These are phyloP conservation scores for Ictalurus furcatus DNA, from an alignment of 2,113 vertebrate species.

Conservation along the genomic window DNA sequence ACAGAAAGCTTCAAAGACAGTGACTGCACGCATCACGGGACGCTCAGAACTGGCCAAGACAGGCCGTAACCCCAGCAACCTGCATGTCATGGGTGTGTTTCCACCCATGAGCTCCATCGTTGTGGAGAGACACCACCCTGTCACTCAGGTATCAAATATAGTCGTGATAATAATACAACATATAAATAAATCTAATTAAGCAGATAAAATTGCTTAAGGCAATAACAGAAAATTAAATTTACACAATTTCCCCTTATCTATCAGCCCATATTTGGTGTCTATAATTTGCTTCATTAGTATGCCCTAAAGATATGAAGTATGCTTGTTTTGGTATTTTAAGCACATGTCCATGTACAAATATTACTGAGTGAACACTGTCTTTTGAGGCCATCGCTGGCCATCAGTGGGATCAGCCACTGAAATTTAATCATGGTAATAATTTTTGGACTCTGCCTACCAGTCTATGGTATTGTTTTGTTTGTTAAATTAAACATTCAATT, in stretches of 20 bases:
- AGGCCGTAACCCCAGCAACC: conserved; percentile 66
- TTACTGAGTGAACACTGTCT: not conserved
- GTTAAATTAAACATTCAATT: not conserved
- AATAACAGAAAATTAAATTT: not conserved
- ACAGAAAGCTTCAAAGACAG: conserved; percentile 87
- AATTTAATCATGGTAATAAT: not conserved
- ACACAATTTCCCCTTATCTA: not conserved
- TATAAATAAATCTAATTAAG: not conserved
- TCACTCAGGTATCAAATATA: conserved; percentile 79
- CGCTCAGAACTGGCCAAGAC: conserved; percentile 75
- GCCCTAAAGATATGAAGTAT: not conserved
- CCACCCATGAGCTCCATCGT: conserved; percentile 89
- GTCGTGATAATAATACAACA: not conserved
- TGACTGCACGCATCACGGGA: conserved; percentile 87
- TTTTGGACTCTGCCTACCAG: not conserved
- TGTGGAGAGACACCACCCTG: conserved; percentile 92
- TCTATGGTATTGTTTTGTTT: not conserved
- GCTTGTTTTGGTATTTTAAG: not conserved
- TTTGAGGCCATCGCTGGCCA: not conserved
- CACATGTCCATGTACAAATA: not conserved
- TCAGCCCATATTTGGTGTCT: not conserved
- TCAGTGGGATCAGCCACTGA: not conserved
- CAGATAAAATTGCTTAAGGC: not conserved
- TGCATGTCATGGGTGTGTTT: conserved; percentile 83
- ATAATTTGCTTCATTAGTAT: not conserved